A percentile compares a stretch with the other conserved stretches of the same genome.
Conservation (phyloP, 2,797 vertebrate genomes). For the Macrochelys suwanniensis region DNA sequence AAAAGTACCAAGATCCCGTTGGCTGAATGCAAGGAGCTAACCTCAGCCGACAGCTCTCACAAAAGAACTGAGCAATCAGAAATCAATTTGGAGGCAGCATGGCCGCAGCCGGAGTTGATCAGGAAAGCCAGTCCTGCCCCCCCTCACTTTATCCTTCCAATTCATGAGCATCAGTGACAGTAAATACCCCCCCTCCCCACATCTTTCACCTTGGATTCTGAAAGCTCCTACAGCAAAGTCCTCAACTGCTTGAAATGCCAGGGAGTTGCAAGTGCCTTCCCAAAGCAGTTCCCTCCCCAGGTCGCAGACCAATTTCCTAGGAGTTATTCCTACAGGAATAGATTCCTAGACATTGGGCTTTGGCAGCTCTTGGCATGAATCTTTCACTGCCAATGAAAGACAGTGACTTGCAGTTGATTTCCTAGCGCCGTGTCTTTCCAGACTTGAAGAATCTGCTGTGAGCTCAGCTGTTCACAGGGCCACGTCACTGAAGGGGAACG, state of each 20-base stretch:
- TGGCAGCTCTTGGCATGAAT: no score
- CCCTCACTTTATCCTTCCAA: background rate
- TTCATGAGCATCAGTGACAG: no score
- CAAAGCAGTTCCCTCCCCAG: no score
- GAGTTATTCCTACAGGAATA: no score
- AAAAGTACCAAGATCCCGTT: background rate
- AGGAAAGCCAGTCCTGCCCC: background rate
- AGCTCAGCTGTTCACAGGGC: background rate
- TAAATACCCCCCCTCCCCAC: no score
- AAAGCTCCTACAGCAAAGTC: background rate
- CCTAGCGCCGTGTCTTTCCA: background rate
- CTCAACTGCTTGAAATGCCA: background rate
- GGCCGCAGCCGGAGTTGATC: background rate
- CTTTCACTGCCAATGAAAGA: background rate
- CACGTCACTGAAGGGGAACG: background rate
- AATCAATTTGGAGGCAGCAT: background rate
- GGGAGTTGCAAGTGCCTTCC: background rate
- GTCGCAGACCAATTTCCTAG: no score
- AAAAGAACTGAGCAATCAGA: background rate
- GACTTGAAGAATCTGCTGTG: background rate
- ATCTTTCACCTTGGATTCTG: no score
- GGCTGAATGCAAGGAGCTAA: background rate
- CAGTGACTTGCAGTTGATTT: background rate
- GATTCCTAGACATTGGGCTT: no score
- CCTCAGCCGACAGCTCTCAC: background rate